Conservation (phyloP, 2,113 vertebrate species). For the Corythaeola cristata region DNA sequence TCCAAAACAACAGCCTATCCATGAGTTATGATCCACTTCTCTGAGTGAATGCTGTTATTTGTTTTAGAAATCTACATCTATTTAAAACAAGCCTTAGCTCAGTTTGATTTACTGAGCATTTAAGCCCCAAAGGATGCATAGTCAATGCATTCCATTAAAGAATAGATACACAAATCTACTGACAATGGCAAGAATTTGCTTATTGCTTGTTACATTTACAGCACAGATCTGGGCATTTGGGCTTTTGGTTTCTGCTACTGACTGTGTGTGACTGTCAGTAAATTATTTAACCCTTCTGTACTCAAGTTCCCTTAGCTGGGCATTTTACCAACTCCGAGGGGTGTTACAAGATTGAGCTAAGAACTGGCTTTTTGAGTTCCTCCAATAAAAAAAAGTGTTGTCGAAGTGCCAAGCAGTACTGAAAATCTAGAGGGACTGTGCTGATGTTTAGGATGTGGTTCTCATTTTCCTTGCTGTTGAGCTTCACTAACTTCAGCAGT, state of each 20-base stretch:
- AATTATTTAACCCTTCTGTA: constrained; percentile 22
- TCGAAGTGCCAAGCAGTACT: neutral
- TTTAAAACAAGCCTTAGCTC: constrained; percentile 34
- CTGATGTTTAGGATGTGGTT: constrained; percentile 18
- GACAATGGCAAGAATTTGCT: constrained; percentile 16
- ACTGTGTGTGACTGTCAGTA: neutral
- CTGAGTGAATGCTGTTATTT: constrained; percentile 36
- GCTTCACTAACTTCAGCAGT: neutral
- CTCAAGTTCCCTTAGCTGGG: neutral
- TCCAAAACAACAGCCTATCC: constrained; percentile 5
- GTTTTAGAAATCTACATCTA: constrained; percentile 43
- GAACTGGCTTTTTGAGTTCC: constrained; percentile 8
- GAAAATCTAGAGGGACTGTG: neutral
- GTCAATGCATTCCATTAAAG: constrained; percentile 33
- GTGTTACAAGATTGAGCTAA: constrained; percentile 2
- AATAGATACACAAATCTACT: constrained; percentile 36
- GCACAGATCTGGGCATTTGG: neutral
- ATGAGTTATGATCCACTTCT: constrained; percentile 43
- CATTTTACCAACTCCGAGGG: constrained; percentile 11
- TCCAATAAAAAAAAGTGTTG: constrained; percentile 3
- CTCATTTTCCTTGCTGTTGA: neutral
- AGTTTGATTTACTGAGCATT: constrained; percentile 53
- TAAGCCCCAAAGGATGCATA: constrained; percentile 27
- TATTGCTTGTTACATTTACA: constrained; percentile 10
- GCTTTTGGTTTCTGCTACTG: neutral